Conservation (phyloP, 2,113 vertebrate genomes). For the Mesoclemmys tuberculata region DNA sequence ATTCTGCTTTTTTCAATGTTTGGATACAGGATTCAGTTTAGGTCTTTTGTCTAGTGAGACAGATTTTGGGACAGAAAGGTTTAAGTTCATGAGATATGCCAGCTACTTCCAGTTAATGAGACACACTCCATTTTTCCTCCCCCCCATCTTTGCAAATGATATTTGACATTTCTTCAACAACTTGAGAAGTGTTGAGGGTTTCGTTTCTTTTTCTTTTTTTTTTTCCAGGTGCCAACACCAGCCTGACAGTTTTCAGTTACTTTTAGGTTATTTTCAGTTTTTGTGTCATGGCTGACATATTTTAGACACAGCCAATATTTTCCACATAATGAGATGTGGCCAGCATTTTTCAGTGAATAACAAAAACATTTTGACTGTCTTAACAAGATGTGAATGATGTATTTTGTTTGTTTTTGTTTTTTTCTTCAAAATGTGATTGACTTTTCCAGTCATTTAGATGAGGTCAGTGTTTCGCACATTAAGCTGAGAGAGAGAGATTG, state of each 20-base stretch:
- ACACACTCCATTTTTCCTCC: neutral
- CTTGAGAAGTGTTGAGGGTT: neutral
- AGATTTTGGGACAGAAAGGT: neutral
- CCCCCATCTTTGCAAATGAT: neutral
- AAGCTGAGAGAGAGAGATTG: neutral
- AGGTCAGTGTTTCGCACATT: neutral
- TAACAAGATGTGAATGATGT: neutral
- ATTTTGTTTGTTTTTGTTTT: neutral
- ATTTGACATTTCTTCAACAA: neutral
- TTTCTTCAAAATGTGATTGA: neutral
- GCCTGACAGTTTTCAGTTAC: neutral
- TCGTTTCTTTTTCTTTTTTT: neutral
- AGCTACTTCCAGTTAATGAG: neutral
- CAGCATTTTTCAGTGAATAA: accelerated
- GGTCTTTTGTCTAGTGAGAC: neutral
- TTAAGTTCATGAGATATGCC: neutral
- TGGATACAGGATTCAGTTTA: neutral
- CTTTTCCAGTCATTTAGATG: accelerated
- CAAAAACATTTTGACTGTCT: neutral
- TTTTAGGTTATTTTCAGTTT: neutral
- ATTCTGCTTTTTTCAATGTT: neutral
- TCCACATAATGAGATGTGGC: neutral
- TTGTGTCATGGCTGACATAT: neutral
- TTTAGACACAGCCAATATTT: neutral
- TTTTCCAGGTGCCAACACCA: neutral